Conservation (phyloP, 2,113 vertebrate species). For the Cacatua alba region DNA sequence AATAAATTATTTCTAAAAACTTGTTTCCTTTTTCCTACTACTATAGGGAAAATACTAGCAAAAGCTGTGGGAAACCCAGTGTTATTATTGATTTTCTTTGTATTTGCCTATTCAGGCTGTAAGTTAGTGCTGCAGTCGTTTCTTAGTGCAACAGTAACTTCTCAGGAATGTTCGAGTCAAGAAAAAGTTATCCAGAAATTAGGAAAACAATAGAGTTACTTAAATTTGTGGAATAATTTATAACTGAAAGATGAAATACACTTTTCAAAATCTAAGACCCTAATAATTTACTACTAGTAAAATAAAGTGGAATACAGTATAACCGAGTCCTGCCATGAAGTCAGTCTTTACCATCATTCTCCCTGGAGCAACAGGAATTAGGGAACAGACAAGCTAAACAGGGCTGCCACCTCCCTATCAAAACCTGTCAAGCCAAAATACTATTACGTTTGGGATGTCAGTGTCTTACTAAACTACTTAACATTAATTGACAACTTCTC, state of each 20-base stretch:
- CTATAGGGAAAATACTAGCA: not conserved
- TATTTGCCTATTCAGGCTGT: not conserved
- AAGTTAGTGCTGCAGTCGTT: not conserved
- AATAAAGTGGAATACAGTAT: not conserved
- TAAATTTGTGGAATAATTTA: not conserved
- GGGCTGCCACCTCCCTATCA: conserved; percentile 68
- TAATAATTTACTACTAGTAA: not conserved
- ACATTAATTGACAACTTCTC: conserved; percentile 65
- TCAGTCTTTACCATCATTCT: conserved; percentile 26
- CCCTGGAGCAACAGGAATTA: conserved; percentile 50
- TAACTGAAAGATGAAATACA: not conserved
- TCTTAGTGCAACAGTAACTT: not conserved
- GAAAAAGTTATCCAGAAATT: not conserved
- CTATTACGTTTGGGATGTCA: conserved; percentile 61
- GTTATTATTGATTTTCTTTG: not conserved
- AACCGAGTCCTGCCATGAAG: conserved; percentile 9
- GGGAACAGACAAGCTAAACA: conserved; percentile 67
- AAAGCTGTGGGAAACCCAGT: not conserved
- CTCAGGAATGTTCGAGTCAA: not conserved
- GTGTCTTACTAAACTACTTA: conserved; percentile 60
- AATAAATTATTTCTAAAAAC: no score
- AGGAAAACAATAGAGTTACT: not conserved
- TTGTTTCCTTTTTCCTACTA: no score
- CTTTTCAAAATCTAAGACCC: not conserved
- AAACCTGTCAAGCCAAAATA: conserved; percentile 70